Percentiles rank a stretch among this genome's conserved stretches.
phyloP scores from a whole-genome alignment of 1,140 invertebrate species.

The Arion vulgaris region DNA sequence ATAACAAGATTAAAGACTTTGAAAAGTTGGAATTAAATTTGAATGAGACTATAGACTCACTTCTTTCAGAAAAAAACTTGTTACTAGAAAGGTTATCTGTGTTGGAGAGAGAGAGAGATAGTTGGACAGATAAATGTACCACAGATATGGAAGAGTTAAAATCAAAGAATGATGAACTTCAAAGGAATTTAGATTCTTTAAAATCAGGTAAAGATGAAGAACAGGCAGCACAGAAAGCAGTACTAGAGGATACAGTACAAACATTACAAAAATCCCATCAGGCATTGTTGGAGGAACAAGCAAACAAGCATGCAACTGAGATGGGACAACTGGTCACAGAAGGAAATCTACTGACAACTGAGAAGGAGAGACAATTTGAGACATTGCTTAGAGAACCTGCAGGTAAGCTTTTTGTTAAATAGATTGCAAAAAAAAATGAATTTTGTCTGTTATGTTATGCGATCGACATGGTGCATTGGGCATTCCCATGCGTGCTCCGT shows the following conservation, averaged over 20 bases:
- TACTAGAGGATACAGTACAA: constrained; percentile 44
- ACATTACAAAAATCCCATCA: constrained; percentile 49
- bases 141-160: background rate
- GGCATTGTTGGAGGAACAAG: constrained; percentile 74
- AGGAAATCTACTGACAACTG: constrained; percentile 75
- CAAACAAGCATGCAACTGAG: constrained; percentile 73
- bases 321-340: constrained; percentile 74
- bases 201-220: constrained; percentile 48
- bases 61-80: constrained; percentile 6
- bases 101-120: background rate
- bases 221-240: constrained; percentile 22
- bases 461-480: too few relatives aligned
- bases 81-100: background rate
- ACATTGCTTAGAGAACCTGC: constrained; percentile 57
- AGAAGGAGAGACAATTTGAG: constrained; percentile 76
- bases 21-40: background rate
- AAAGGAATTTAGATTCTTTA: constrained; percentile 43
- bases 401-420: constrained; percentile 54
- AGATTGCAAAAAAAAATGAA: background rate
- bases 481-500: too few relatives aligned
- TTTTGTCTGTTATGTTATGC: too few relatives aligned
- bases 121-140: background rate
- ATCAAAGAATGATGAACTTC: constrained; percentile 14
- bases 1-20: constrained; percentile 17
- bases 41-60: background rate